phyloP scores from a whole-genome alignment of 2,888 invertebrate genomes.

The Athalia rosae region DNA sequence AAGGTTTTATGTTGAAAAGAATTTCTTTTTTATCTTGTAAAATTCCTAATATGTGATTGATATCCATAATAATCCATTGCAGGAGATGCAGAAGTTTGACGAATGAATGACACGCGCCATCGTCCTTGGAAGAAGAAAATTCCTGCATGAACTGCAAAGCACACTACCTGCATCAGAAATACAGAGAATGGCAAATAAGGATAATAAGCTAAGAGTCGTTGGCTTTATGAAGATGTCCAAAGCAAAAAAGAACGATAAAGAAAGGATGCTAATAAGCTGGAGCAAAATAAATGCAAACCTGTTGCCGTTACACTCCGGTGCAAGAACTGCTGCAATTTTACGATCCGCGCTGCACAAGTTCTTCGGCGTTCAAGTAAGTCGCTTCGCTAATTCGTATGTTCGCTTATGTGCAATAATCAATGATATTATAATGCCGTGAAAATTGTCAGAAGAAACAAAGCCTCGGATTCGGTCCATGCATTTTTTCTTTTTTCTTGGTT shows the following conservation, averaged over 20 bases:
- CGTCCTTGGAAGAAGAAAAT: conserved; percentile 20
- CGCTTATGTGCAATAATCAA: no score
- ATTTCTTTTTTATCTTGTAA: neutral
- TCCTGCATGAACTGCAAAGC: neutral
- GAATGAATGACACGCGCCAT: neutral
- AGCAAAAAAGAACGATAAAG: conserved; percentile 9
- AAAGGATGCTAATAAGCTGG: conserved; percentile 24
- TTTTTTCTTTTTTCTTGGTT: no score
- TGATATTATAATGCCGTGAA: no score
- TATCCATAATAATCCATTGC: neutral
- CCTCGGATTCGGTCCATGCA: no score
- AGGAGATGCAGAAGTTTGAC: no score
- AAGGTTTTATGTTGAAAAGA: neutral
- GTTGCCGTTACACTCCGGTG: conserved; percentile 31
- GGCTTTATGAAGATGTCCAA: conserved; percentile 5
- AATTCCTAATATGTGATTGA: neutral
- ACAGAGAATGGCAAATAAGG: conserved; percentile 12
- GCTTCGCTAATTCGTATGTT: neutral
- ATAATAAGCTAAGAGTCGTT: conserved; percentile 2
- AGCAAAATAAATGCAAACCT: conserved; percentile 35
- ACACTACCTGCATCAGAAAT: neutral
- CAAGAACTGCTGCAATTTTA: conserved; percentile 14
- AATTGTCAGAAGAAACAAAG: no score
- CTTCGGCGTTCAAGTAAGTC: conserved; percentile 18
- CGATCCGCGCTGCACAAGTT: conserved; percentile 26